phyloP scores from a whole-genome alignment of 2,113 vertebrate species.

The Eleginops maclovinus region DNA sequence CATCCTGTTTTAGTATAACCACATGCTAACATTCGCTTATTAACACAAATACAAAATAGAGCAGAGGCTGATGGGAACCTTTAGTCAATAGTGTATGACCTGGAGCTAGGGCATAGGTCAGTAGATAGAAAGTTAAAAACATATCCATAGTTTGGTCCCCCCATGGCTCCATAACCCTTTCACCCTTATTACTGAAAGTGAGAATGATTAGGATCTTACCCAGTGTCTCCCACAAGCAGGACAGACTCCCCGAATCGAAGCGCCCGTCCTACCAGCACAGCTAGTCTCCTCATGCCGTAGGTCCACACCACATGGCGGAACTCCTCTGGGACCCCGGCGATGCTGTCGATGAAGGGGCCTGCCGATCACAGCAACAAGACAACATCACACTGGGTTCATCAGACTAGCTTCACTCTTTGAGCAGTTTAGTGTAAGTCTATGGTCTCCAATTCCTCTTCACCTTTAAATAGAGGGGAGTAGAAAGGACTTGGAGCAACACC shows the following conservation, averaged over 20 bases:
- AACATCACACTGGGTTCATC: not conserved
- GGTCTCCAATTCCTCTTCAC: not conserved
- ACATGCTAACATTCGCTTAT: too few species aligned
- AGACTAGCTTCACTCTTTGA: not conserved
- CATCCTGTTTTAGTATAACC: too few species aligned
- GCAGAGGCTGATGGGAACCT: too few species aligned
- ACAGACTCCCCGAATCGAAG: constrained; percentile 94
- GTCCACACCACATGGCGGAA: constrained; percentile 97
- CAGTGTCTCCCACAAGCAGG: constrained; percentile 95
- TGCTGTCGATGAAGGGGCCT: constrained; percentile 81
- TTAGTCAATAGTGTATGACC: too few species aligned
- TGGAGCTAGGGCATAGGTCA: not conserved
- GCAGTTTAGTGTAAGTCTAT: not conserved
- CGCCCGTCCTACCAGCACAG: constrained; percentile 90
- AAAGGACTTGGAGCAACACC: not conserved
- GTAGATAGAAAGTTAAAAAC: not conserved
- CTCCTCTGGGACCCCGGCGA: constrained; percentile 84
- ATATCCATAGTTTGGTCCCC: too few species aligned
- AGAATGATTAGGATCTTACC: constrained; percentile 80
- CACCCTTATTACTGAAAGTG: not conserved
- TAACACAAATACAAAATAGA: too few species aligned
- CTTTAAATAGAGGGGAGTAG: not conserved
- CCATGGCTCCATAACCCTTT: not conserved
- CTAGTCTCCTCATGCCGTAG: constrained; percentile 88
- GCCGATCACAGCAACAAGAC: constrained; percentile 12